Evolutionary conservation across 2,113 vertebrate species (phyloP).

Genomic region (Leucosticte australis): DNA sequence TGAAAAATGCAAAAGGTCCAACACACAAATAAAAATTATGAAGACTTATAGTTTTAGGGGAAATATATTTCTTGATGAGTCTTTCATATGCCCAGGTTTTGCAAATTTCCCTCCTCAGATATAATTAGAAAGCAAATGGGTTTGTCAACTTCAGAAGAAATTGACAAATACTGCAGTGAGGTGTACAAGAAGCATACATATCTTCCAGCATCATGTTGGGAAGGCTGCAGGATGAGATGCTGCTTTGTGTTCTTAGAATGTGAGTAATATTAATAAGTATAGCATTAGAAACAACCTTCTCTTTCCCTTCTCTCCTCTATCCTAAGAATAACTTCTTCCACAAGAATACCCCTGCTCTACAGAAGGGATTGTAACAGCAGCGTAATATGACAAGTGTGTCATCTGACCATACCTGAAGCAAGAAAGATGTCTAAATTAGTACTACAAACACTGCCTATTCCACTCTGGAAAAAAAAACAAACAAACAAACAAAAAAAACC

Average conservation of each 20-base stretch:
- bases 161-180: not conserved
- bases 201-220: not conserved
- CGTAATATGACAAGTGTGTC: rapidly evolving
- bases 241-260: not conserved
- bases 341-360: not conserved
- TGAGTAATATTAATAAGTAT: not conserved
- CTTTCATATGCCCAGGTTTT: not conserved
- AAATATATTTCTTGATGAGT: not conserved
- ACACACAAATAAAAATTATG: not conserved
- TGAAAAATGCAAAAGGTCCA: not conserved
- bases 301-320: rapidly evolving
- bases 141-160: not conserved
- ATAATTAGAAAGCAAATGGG: not conserved
- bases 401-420: not conserved
- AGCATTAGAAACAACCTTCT: not conserved
- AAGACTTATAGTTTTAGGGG: not conserved
- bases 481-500: too few relatives aligned
- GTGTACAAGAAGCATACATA: not conserved
- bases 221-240: not conserved
- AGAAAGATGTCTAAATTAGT: not conserved
- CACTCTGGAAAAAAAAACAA: not conserved
- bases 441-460: not conserved
- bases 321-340: not conserved
- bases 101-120: not conserved
- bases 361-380: not conserved